Percentiles rank a stretch among this genome's conserved stretches.
Conservation (phyloP, 2,888 invertebrate species). For the Perizoma flavofasciatum region DNA sequence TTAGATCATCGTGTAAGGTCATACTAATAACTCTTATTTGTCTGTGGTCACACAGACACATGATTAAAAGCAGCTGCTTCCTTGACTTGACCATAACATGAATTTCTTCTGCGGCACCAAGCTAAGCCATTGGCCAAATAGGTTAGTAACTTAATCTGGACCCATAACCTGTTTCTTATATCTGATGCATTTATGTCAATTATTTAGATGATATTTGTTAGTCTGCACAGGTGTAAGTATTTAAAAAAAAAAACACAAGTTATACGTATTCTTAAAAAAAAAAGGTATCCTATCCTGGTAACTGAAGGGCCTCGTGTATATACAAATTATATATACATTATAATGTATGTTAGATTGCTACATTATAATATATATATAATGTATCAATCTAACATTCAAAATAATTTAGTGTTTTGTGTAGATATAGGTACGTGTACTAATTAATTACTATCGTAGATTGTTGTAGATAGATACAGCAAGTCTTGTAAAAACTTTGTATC, state of each 20-base stretch:
- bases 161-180: neutral
- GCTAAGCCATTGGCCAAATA: neutral
- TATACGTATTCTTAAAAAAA: too few species aligned
- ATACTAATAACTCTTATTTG: conserved; percentile 11
- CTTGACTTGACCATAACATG: neutral
- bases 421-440: too few species aligned
- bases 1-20: conserved; percentile 64
- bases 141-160: neutral
- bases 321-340: too few species aligned
- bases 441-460: neutral
- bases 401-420: too few species aligned
- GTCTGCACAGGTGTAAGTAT: too few species aligned
- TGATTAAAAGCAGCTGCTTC: neutral
- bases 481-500: conserved; percentile 36
- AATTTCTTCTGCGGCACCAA: neutral
- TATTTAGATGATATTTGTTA: too few species aligned
- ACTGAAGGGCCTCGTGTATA: too few species aligned
- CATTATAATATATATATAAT: too few species aligned
- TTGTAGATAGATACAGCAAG: conserved; percentile 6
- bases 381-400: too few species aligned
- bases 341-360: too few species aligned
- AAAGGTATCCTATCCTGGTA: too few species aligned
- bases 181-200: neutral
- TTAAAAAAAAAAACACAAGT: too few species aligned
- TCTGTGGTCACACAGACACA: conserved; percentile 4